These are phyloP conservation scores for Budorcas taxicolor DNA, from an alignment of 2,113 vertebrate genomes.

Conservation along the genomic window DNA sequence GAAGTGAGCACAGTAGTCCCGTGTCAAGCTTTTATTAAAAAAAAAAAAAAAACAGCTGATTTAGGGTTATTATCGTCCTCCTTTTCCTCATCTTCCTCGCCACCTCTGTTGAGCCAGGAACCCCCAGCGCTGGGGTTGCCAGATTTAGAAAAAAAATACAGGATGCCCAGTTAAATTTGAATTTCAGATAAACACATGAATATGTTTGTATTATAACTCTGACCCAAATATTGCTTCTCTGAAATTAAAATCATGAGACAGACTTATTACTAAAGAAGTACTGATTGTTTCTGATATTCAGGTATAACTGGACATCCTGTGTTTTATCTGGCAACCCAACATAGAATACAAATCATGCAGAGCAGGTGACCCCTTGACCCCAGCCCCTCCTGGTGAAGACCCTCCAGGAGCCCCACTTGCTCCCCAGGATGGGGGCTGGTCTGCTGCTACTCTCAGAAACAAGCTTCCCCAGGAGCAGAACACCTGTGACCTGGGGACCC, in stretches of 20 bases:
- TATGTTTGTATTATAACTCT: neutral
- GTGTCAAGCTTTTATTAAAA: neutral
- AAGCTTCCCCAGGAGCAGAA: neutral
- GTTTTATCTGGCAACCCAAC: neutral
- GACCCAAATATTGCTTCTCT: neutral
- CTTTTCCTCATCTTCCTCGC: neutral
- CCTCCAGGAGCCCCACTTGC: neutral
- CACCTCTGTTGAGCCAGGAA: neutral
- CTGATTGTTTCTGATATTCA: neutral
- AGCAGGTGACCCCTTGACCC: neutral
- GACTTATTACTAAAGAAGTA: neutral
- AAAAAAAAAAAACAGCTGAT: neutral
- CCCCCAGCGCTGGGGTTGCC: neutral
- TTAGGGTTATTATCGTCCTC: neutral
- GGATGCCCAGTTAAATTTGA: neutral
- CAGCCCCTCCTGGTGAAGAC: neutral
- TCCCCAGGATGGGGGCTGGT: neutral
- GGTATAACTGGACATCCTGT: neutral
- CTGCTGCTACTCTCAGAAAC: neutral
- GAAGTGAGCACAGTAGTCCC: neutral
- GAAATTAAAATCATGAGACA: neutral
- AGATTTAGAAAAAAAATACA: neutral
- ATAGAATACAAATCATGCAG: neutral
- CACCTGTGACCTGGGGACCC: neutral
- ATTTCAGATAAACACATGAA: neutral